Conservation (phyloP, 2,113 vertebrate genomes). For the Varanus salvator region DNA sequence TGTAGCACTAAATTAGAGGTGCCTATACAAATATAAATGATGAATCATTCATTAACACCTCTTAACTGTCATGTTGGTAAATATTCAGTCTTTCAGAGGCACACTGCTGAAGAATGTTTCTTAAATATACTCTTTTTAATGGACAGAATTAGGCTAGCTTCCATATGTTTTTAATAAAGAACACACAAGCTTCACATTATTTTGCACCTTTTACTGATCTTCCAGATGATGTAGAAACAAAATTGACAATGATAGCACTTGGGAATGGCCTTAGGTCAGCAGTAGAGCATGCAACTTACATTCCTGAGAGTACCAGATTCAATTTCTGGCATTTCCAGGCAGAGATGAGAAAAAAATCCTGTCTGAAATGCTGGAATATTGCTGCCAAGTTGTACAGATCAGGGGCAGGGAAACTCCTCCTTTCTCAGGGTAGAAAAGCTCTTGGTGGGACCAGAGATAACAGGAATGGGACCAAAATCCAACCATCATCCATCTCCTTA, state of each 20-base stretch:
- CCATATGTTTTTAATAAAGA: constrained; percentile 20
- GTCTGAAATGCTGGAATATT: background rate
- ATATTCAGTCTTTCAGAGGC: constrained; percentile 37
- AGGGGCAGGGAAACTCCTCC: background rate
- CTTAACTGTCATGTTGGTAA: constrained; percentile 42
- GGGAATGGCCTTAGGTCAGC: too few species aligned
- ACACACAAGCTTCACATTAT: background rate
- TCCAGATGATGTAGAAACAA: background rate
- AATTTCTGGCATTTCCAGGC: background rate
- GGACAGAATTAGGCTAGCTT: background rate
- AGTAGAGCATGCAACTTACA: background rate
- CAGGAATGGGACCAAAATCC: too few species aligned
- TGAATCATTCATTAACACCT: constrained; percentile 46
- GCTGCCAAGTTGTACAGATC: background rate
- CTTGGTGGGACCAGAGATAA: background rate
- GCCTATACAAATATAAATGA: constrained; percentile 52
- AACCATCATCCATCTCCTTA: too few species aligned
- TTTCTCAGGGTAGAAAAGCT: background rate
- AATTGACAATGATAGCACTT: background rate
- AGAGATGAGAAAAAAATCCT: background rate
- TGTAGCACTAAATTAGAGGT: constrained; percentile 54
- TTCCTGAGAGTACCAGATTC: background rate
- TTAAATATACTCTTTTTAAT: constrained; percentile 26
- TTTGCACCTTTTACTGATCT: background rate
- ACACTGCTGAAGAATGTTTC: constrained; percentile 25